Evolutionary conservation across 2,113 vertebrate genomes (phyloP).

Genomic region (Galemys pyrenaicus): DNA sequence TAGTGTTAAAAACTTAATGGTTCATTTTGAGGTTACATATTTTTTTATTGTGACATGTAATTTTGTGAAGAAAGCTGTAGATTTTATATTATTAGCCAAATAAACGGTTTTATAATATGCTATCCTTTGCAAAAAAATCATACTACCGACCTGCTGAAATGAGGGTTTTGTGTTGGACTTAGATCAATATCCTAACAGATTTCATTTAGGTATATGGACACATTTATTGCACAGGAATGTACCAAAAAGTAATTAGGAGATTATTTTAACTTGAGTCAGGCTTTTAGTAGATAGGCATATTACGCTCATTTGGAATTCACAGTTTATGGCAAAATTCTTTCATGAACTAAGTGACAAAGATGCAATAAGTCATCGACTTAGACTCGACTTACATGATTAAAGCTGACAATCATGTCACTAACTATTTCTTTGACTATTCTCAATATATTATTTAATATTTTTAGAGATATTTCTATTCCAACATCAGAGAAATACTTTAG

Average conservation of each 20-base stretch:
- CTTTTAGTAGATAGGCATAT: not conserved
- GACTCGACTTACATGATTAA: slow-evolving; percentile 44
- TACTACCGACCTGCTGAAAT: not conserved
- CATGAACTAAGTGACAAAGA: slow-evolving; percentile 27
- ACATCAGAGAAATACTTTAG: not conserved
- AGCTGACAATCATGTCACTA: slow-evolving; percentile 34
- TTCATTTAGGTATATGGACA: not conserved
- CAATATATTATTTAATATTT: not conserved
- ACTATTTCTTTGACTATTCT: slow-evolving; percentile 12
- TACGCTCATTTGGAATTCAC: not conserved
- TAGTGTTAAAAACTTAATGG: not conserved
- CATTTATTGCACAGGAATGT: not conserved
- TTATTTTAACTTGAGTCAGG: not conserved
- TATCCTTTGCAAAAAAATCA: not conserved
- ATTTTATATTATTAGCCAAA: not conserved
- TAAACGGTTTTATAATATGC: not conserved
- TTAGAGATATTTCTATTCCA: not conserved
- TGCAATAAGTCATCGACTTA: slow-evolving; percentile 44
- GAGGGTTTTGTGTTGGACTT: not conserved
- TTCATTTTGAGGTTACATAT: not conserved
- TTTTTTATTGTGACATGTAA: not conserved
- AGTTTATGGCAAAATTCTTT: slow-evolving; percentile 59
- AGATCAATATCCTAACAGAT: not conserved
- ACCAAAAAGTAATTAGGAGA: not conserved
- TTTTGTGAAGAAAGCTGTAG: not conserved